These are phyloP conservation scores for Adelognathus sp. DNA, from an alignment of 2,888 invertebrate species.

Conservation along the genomic window DNA sequence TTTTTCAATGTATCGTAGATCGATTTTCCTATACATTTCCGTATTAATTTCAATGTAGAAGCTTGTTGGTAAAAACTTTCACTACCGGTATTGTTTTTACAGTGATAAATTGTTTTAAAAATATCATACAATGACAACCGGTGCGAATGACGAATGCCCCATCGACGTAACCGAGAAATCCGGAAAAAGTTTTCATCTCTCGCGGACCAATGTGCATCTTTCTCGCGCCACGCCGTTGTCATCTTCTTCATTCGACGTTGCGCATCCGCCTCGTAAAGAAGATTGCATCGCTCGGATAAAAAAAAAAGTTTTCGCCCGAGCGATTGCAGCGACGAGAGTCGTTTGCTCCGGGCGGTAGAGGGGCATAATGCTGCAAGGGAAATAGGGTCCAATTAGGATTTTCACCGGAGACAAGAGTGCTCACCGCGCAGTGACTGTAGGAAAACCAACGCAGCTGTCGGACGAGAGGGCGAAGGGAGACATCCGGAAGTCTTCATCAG, in stretches of 20 bases:
- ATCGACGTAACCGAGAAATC: not conserved
- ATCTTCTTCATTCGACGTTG: slow-evolving; percentile 6
- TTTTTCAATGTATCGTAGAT: too few species aligned
- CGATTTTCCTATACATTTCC: too few species aligned
- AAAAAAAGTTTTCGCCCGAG: slow-evolving; percentile 5
- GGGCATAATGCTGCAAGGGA: not conserved
- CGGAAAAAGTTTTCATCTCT: not conserved
- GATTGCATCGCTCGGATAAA: slow-evolving; percentile 18
- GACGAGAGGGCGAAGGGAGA: not conserved
- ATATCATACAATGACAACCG: too few species aligned
- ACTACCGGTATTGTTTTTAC: too few species aligned
- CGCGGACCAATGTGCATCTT: not conserved
- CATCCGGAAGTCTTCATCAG: slow-evolving; percentile 14
- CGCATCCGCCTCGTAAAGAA: slow-evolving; percentile 8
- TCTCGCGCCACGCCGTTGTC: not conserved
- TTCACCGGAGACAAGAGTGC: not conserved
- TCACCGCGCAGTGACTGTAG: not conserved
- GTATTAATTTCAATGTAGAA: too few species aligned
- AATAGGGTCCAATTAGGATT: slow-evolving; percentile 14
- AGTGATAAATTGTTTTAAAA: too few species aligned
- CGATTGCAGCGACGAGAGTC: not conserved
- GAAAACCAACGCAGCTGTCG: not conserved
- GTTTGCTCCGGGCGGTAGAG: not conserved
- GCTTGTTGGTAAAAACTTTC: too few species aligned
- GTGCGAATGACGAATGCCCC: not conserved